A percentile compares a stretch with the other conserved stretches of the same genome.
These are phyloP conservation scores for Diaprepes abbreviatus DNA, from an alignment of 2,888 invertebrate species.

Conservation along the genomic window DNA sequence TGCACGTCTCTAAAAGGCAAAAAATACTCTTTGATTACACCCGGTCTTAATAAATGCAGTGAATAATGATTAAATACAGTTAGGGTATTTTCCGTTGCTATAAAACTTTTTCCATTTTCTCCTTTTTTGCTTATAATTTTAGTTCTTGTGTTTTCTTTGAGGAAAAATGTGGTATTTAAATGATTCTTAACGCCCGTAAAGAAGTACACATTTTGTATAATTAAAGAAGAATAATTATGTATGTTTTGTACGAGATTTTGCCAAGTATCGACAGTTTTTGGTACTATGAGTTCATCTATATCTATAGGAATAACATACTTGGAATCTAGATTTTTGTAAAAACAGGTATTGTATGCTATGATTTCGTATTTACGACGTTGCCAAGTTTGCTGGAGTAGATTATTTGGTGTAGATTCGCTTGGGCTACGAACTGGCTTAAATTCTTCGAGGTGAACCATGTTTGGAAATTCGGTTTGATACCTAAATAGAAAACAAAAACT, in stretches of 20 bases:
- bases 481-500: no score
- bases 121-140: slow-evolving; percentile 72
- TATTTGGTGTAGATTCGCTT: slow-evolving; percentile 12
- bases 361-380: slow-evolving; percentile 81
- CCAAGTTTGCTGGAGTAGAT: slow-evolving; percentile 67
- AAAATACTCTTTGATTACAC: slow-evolving; percentile 71
- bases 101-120: slow-evolving; percentile 80
- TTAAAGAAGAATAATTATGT: slow-evolving; percentile 70
- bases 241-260: slow-evolving; percentile 71
- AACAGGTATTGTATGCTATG: slow-evolving; percentile 83
- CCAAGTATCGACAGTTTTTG: slow-evolving; percentile 74
- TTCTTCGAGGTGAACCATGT: slow-evolving; percentile 25
- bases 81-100: slow-evolving; percentile 75
- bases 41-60: slow-evolving; percentile 72
- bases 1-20: slow-evolving; percentile 74
- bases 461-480: slow-evolving; percentile 25
- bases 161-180: slow-evolving; percentile 53
- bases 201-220: slow-evolving; percentile 76
- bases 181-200: slow-evolving; percentile 45
- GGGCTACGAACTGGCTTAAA: slow-evolving; percentile 24
- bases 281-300: slow-evolving; percentile 81
- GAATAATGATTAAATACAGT: slow-evolving; percentile 85
- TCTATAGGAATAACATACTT: slow-evolving; percentile 79
- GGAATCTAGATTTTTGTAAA: slow-evolving; percentile 79
- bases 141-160: slow-evolving; percentile 54